phyloP scores from a whole-genome alignment of 2,113 vertebrate genomes.

The Alligator sinensis region DNA sequence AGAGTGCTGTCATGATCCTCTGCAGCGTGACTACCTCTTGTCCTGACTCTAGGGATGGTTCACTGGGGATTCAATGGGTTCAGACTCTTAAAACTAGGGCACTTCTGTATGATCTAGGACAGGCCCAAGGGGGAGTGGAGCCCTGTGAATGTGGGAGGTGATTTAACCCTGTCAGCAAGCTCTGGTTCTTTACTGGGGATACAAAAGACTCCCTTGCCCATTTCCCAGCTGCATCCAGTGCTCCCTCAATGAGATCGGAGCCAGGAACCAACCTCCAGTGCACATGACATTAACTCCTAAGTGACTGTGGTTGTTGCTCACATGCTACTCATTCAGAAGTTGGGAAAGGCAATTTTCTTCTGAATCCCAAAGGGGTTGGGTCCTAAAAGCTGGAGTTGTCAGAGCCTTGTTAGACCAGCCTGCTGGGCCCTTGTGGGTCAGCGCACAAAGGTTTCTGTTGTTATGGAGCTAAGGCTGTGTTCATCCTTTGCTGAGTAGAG shows the following conservation, averaged over 20 bases:
- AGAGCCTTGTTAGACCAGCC: not conserved
- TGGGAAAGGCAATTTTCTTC: not conserved
- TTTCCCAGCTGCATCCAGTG: not conserved
- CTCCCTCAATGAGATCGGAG: not conserved
- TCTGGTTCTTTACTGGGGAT: not conserved
- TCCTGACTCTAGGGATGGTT: not conserved
- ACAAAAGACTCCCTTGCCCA: not conserved
- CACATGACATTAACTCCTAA: not conserved
- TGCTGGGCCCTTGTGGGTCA: not conserved
- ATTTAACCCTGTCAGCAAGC: too few species aligned
- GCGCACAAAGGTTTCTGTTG: not conserved
- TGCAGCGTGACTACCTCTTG: not conserved
- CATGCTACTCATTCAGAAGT: not conserved
- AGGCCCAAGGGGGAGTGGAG: not conserved
- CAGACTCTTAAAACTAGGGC: conserved; percentile 51
- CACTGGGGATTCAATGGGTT: not conserved
- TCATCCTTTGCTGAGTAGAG: too few species aligned
- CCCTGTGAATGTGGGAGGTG: not conserved
- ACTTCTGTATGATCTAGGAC: not conserved
- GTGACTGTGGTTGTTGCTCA: not conserved
- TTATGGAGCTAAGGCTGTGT: not conserved
- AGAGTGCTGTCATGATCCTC: fast-evolving
- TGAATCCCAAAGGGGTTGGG: not conserved
- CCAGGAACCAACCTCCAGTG: not conserved
- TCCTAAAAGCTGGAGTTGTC: not conserved